These are phyloP conservation scores for Panagrolaimus sp. DNA, from an alignment of 1,140 invertebrate genomes.

Conservation along the genomic window DNA sequence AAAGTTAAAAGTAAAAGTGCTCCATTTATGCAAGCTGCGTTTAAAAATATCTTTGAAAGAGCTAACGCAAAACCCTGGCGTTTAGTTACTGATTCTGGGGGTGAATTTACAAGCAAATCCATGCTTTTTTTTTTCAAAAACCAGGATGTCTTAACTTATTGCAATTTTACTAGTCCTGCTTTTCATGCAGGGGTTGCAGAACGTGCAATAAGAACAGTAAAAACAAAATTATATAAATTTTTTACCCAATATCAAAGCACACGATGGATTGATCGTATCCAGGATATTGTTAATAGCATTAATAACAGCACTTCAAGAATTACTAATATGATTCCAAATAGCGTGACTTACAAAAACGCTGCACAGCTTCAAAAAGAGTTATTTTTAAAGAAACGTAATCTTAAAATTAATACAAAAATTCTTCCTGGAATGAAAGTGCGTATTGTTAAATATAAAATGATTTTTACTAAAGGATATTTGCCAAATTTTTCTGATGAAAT, in stretches of 20 bases:
- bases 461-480: conserved; percentile 24
- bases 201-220: conserved; percentile 35
- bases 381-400: too few relatives aligned
- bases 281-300: conserved; percentile 33
- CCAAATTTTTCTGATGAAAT: conserved; percentile 30
- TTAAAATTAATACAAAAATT: neutral
- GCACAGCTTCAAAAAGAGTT: conserved; percentile 5
- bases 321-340: conserved; percentile 18
- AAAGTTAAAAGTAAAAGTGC: conserved; percentile 30
- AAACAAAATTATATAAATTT: conserved; percentile 31
- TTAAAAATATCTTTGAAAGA: conserved; percentile 23
- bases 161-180: conserved; percentile 25
- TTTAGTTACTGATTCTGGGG: conserved; percentile 33
- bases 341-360: conserved; percentile 33
- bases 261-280: conserved; percentile 34
- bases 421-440: conserved; percentile 6
- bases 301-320: conserved; percentile 29
- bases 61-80: conserved; percentile 22
- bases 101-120: conserved; percentile 27
- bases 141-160: conserved; percentile 13
- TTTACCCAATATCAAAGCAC: conserved; percentile 33
- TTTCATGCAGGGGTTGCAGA: conserved; percentile 42
- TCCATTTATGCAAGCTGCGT: conserved; percentile 27
- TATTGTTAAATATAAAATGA: conserved; percentile 22
- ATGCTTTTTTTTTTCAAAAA: conserved; percentile 30